Evolutionary conservation across 2,888 invertebrate genomes (phyloP), one percentile per base, ranked within the genome.

Genomic region (Xestia xanthographa): DNA sequence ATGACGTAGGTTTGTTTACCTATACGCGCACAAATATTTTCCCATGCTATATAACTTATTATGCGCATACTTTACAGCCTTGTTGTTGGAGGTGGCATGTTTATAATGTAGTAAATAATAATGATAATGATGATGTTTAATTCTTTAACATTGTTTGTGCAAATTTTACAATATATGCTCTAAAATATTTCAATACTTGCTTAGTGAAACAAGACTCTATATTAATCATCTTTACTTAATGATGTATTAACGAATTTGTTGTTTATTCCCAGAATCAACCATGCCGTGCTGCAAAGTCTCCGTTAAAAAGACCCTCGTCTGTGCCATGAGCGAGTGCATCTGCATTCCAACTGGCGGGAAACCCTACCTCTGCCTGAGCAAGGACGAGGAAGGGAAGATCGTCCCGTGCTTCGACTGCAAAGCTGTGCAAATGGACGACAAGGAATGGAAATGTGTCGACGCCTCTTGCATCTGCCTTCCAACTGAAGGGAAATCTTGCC

Each of bases 281-380:
- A 94, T 94, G 94, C 87, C 93, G 77, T 93, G 93, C 91, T 91
- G 91, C 80, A 89, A 92, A 79, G 82, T 85, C 58, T 85, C 86
- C 14, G 79, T 84, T 20, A 86, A 82, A 38, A 91, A 90, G 29
- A 89, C 77, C 38, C 70, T 82, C 14, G 85, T 89, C 53, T 93
- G 93, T 70, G 80, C 89, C 48, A 91, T 90, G 58, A 80, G 79
- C 2, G 88, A 86, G 45, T 94, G 94, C 78, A 78, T 90, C 73
- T 94, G 93, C 79, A 88, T 87, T 17, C 81, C 84, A 63, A 91
- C 92, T 8, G 74, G 79, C 4, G 87, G 87, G 4, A 85, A 87
- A 43, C 71, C 77, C 5, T 87, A 81, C 43, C 45, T 89, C 8
- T 89, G 89, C 45, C 50, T 89, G 6, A 83, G 86, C 67, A 86